Evolutionary conservation across 2,888 invertebrate species (phyloP).

Genomic region (Sceliomorpha sp.): DNA sequence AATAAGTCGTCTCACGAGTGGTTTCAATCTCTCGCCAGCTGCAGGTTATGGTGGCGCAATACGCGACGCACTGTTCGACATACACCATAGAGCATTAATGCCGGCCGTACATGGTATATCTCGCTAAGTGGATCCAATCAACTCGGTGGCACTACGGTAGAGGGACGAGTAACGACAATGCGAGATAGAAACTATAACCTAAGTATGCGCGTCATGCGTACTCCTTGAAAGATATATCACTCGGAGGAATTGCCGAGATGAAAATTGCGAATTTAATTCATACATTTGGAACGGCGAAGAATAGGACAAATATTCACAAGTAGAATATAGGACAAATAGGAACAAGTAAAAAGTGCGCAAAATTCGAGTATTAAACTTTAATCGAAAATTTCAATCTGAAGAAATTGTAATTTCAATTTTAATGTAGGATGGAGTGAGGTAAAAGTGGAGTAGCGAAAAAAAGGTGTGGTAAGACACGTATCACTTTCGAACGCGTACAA

Average conservation of each 20-base stretch:
- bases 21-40: constrained; percentile 66
- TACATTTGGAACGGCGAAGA: not conserved
- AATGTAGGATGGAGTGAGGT: too few relatives aligned
- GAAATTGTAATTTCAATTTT: too few relatives aligned
- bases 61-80: constrained; percentile 59
- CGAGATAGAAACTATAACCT: constrained; percentile 57
- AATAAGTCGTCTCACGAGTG: constrained; percentile 62
- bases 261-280: not conserved
- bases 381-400: too few relatives aligned
- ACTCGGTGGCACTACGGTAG: constrained; percentile 71
- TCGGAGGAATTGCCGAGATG: not conserved
- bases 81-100: constrained; percentile 78
- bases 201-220: constrained; percentile 49
- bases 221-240: constrained; percentile 10
- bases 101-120: constrained; percentile 71
- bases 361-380: too few relatives aligned
- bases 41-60: constrained; percentile 70
- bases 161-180: constrained; percentile 55
- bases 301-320: too few relatives aligned
- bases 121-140: constrained; percentile 80
- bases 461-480: too few relatives aligned
- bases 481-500: too few relatives aligned
- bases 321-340: too few relatives aligned
- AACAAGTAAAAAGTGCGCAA: too few relatives aligned
- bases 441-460: too few relatives aligned